Percentiles rank a stretch among this genome's conserved stretches.
Evolutionary conservation across 2,888 invertebrate genomes (phyloP).

Genomic region (Nemurella pictetii): DNA sequence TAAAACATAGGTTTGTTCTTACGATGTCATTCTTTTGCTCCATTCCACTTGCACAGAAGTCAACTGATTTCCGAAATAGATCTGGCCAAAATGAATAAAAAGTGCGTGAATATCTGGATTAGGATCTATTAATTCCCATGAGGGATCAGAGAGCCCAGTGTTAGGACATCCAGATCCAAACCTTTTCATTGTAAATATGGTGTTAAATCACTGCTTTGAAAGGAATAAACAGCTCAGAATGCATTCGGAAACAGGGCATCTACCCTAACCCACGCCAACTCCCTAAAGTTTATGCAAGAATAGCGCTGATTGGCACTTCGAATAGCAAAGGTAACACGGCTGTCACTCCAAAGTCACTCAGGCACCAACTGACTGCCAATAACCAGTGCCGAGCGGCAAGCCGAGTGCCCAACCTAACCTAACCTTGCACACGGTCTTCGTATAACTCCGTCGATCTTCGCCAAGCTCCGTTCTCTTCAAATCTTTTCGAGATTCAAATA

Average conservation of each 20-base stretch:
- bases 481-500: neutral
- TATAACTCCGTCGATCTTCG: neutral
- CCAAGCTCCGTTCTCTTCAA: neutral
- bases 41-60: slow-evolving; percentile 83
- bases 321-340: too few relatives aligned
- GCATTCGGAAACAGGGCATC: too few relatives aligned
- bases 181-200: too few relatives aligned
- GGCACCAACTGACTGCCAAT: too few relatives aligned
- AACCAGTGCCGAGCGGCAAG: too few relatives aligned
- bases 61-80: slow-evolving; percentile 82
- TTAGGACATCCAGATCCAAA: neutral
- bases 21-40: slow-evolving; percentile 91
- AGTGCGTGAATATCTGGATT: slow-evolving; percentile 86
- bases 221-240: too few relatives aligned
- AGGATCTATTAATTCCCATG: slow-evolving; percentile 89
- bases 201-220: too few relatives aligned
- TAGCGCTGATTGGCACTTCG: too few relatives aligned
- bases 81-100: slow-evolving; percentile 82
- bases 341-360: too few relatives aligned
- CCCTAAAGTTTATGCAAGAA: too few relatives aligned
- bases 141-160: neutral
- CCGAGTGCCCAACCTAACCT: neutral
- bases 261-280: too few relatives aligned
- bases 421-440: neutral
- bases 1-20: slow-evolving; percentile 46